phyloP scores from a whole-genome alignment of 2,888 invertebrate species.

The Suillia variegata region DNA sequence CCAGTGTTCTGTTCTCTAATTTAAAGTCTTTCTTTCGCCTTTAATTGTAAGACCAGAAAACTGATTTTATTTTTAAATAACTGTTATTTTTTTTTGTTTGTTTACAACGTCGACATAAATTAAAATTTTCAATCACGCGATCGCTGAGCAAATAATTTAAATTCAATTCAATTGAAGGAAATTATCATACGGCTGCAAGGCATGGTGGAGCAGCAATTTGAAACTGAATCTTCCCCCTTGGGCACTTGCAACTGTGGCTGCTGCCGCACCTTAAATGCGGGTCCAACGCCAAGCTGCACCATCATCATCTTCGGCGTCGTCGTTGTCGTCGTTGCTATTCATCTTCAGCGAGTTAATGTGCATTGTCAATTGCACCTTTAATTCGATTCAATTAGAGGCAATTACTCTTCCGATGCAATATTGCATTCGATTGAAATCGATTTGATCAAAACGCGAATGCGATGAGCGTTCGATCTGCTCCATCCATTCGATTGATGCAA shows the following conservation, averaged over 20 bases:
- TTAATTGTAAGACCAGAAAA: not conserved
- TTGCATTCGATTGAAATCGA: constrained; percentile 29
- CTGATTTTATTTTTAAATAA: constrained; percentile 1
- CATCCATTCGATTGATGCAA: not conserved
- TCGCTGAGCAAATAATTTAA: constrained; percentile 47
- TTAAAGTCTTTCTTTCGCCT: too few species aligned
- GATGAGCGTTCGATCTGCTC: not conserved
- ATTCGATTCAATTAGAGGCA: constrained; percentile 62
- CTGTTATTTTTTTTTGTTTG: too few species aligned
- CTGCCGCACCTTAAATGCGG: not conserved
- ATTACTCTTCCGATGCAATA: constrained; percentile 49
- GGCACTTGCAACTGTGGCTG: not conserved
- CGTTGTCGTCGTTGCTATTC: not conserved
- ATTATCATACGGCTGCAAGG: constrained; percentile 15
- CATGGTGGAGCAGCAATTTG: not conserved
- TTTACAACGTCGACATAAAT: not conserved
- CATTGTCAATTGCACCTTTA: constrained; percentile 59
- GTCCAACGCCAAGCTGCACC: too few species aligned
- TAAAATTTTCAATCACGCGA: constrained; percentile 33
- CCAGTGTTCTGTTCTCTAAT: too few species aligned
- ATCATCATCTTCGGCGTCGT: not conserved
- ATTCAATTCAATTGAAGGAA: constrained; percentile 52
- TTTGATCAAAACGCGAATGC: constrained; percentile 4
- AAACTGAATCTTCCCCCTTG: not conserved
- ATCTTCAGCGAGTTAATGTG: constrained; percentile 6